Conservation (phyloP, 2,888 invertebrate species). For the Drosophila stalkeri region DNA sequence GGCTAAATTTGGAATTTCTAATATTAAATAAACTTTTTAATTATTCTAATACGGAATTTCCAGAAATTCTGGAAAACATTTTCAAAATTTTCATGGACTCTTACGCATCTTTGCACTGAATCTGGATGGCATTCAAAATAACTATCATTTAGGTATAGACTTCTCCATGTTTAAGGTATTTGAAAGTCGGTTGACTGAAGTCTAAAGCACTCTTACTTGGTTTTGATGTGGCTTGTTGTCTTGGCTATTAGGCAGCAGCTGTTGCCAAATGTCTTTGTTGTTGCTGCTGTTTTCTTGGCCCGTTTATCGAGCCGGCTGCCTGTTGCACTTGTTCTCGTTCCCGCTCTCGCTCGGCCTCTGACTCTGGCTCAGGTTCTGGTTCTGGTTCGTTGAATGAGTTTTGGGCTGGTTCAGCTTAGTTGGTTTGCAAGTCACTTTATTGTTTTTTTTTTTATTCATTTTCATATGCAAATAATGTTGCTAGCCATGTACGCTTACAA, state of each 20-base stretch:
- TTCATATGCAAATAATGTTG: slow-evolving; percentile 53
- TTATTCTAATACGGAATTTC: too few relatives aligned
- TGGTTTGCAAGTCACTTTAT: slow-evolving; percentile 29
- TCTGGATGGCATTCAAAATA: too few relatives aligned
- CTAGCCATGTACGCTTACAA: neutral
- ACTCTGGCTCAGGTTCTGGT: neutral
- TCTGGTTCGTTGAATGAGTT: slow-evolving; percentile 40
- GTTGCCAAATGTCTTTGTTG: slow-evolving; percentile 33
- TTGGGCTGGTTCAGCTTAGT: slow-evolving; percentile 42
- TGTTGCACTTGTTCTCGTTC: slow-evolving; percentile 58
- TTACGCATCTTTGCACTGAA: too few relatives aligned
- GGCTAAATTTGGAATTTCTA: too few relatives aligned
- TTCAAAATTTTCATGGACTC: too few relatives aligned
- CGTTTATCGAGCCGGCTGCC: slow-evolving; percentile 51
- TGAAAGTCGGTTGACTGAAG: too few relatives aligned
- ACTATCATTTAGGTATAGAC: too few relatives aligned
- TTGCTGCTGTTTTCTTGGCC: slow-evolving; percentile 44
- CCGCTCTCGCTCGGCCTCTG: slow-evolving; percentile 13
- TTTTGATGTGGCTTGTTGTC: slow-evolving; percentile 27
- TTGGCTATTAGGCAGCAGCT: slow-evolving; percentile 44
- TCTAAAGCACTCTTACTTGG: slow-evolving; percentile 2
- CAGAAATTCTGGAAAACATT: too few relatives aligned
- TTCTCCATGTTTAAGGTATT: neutral
- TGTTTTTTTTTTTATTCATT: slow-evolving; percentile 16
- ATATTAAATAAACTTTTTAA: too few relatives aligned